A percentile compares a stretch with the other conserved stretches of the same genome.
These are phyloP conservation scores for Aythya baeri DNA, from an alignment of 2,113 vertebrate species.

Conservation along the genomic window DNA sequence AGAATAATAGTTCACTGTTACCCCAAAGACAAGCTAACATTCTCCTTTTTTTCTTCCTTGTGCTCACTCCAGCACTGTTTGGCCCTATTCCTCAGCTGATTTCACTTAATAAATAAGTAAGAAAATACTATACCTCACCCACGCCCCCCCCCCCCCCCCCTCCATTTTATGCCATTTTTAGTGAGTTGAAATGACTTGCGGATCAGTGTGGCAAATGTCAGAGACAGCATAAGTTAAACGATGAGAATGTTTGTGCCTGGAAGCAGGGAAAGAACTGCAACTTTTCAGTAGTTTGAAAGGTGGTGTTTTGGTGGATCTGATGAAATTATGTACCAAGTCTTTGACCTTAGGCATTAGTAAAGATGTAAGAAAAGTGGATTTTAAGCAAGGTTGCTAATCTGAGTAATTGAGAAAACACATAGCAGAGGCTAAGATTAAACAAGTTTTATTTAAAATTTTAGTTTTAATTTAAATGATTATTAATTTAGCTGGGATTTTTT, in stretches of 20 bases:
- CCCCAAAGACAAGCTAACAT: neutral
- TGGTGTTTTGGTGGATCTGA: neutral
- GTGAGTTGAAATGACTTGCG: neutral
- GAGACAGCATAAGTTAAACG: neutral
- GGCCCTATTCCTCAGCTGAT: neutral
- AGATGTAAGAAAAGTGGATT: neutral
- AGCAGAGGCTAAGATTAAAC: accelerated
- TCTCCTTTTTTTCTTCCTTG: neutral
- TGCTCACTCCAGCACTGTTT: neutral
- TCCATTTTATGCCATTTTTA: neutral
- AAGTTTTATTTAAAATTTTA: neutral
- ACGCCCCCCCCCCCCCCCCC: accelerated
- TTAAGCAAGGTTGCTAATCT: neutral
- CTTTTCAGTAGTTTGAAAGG: neutral
- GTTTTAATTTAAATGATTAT: neutral
- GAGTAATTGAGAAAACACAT: neutral
- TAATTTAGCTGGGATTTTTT: neutral
- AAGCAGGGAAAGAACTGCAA: neutral
- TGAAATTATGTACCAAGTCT: neutral
- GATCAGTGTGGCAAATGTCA: neutral
- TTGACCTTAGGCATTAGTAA: neutral
- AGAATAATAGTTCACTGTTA: neutral
- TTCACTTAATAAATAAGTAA: neutral
- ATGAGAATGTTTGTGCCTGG: neutral
- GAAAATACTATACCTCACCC: neutral